These are phyloP conservation scores for Serinus canaria DNA, from an alignment of 2,113 vertebrate genomes.

Conservation along the genomic window DNA sequence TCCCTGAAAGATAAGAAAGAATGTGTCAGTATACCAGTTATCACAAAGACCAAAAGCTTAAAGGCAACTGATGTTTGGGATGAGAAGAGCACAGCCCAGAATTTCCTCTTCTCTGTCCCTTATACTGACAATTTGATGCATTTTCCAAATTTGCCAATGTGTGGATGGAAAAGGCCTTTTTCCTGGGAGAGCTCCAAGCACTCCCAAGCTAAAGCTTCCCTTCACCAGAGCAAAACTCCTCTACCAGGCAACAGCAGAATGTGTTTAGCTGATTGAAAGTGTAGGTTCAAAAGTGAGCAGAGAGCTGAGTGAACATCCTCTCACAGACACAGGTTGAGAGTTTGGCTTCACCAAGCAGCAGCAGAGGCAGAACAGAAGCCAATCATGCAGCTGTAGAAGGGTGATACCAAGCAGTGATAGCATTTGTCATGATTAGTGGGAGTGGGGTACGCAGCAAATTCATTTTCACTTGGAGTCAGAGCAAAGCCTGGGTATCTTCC, in stretches of 20 bases:
- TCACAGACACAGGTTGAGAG: accelerated
- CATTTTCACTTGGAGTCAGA: not conserved
- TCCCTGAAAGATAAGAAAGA: not conserved
- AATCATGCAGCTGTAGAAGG: not conserved
- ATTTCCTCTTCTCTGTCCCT: not conserved
- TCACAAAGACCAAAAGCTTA: not conserved
- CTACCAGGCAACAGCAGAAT: not conserved
- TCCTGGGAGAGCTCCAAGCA: not conserved
- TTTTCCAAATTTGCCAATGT: not conserved
- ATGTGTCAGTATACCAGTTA: not conserved
- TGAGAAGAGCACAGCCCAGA: not conserved
- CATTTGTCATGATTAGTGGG: not conserved
- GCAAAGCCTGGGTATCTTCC: not conserved
- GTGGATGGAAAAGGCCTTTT: not conserved
- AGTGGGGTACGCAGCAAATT: not conserved
- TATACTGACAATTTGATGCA: not conserved
- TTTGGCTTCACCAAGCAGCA: not conserved
- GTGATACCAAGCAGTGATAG: not conserved
- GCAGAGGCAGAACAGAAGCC: not conserved
- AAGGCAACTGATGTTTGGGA: not conserved
- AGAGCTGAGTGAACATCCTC: not conserved
- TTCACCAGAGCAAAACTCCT: not conserved
- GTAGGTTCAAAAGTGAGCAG: not conserved
- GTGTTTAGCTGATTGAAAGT: not conserved
- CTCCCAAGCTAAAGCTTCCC: not conserved